Percentiles rank a stretch among this genome's conserved stretches.
Evolutionary conservation across 1,140 invertebrate genomes (phyloP).

Genomic region (Gonioctena quinquepunctata): DNA sequence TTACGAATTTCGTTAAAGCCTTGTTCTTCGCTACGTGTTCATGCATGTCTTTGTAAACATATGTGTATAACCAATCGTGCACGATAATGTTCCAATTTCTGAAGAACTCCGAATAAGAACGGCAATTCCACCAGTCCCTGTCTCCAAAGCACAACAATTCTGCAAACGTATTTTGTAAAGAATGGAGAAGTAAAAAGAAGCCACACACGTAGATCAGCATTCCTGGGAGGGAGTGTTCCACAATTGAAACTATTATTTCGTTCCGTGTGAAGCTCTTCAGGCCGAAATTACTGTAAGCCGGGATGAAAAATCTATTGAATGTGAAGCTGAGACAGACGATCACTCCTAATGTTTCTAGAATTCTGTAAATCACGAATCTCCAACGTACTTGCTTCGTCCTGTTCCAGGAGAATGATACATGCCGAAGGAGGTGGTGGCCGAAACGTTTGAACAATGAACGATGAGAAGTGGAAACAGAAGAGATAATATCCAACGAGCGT

Average conservation of each 20-base stretch:
- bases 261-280: constrained; percentile 32
- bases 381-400: constrained; percentile 66
- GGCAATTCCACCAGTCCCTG: constrained; percentile 93
- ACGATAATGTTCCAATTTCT: constrained; percentile 95
- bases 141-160: constrained; percentile 88
- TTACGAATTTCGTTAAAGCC: constrained; percentile 59
- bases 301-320: constrained; percentile 74
- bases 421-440: constrained; percentile 58
- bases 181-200: constrained; percentile 86
- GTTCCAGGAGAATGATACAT: constrained; percentile 38
- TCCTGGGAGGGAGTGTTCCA: constrained; percentile 75
- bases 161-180: constrained; percentile 86
- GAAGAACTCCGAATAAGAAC: constrained; percentile 80
- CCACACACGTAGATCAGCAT: constrained; percentile 73
- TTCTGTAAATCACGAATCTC: constrained; percentile 71
- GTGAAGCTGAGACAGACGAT: constrained; percentile 81
- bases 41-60: constrained; percentile 85
- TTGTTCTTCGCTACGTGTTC: constrained; percentile 61
- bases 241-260: constrained; percentile 55
- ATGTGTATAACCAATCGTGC: constrained; percentile 91
- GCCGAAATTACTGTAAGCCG: constrained; percentile 74
- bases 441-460: constrained; percentile 58
- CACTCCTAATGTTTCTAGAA: constrained; percentile 74
- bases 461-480: constrained; percentile 48
- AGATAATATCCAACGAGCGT: constrained; percentile 37